Base-by-base conservation (phyloP, 2,888 invertebrate genomes). In the Synanthedon formicaeformis region DNA sequence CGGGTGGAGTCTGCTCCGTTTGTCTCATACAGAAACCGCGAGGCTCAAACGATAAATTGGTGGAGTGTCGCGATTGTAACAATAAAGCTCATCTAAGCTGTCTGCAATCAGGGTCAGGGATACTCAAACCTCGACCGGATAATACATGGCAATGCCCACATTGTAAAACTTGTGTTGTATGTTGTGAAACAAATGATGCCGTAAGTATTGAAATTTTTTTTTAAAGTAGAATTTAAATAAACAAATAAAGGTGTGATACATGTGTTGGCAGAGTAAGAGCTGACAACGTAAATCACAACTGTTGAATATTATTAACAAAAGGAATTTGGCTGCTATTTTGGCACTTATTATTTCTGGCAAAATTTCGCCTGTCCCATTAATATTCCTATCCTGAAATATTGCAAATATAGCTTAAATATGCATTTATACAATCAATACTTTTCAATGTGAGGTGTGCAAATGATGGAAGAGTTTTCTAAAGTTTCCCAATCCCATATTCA, bases 111-210 rank as follows among this genome's bases (percentile, higher is more conserved):
- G 91, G 92, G 11, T 91, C 92, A 61, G 90, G 92, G 63, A 88
- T 92, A 72, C 74, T 91, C 50, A 90, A 91, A 69, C 88, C 91
- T 60, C 80, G 89, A 50, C 90, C 90, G 48, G 91, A 91, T 60
- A 91, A 90, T 60, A 91, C 91, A 40, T 97, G 95, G 95, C 96
- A 95, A 65, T 97, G 97, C 73, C 93, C 94, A 52, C 93, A 94
- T 69, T 97, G 97, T 68, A 96, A 96, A 78, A 94, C 92, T 11
- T 97, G 97, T 78, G 91, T 91, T 50, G 87, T 94, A 48, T 96
- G 96, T 69, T 91, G 91, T 63, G 94, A 95, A 81, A 92, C 93
- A 8, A 90, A 91, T 63, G 92, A 92, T 79, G 90, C 91, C 71
- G 91, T 93, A 86, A 90, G 91, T 90, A 61, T 50, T 13, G 18